Evolutionary conservation across 2,888 invertebrate genomes (phyloP).

Genomic region (Torymus texanus): DNA sequence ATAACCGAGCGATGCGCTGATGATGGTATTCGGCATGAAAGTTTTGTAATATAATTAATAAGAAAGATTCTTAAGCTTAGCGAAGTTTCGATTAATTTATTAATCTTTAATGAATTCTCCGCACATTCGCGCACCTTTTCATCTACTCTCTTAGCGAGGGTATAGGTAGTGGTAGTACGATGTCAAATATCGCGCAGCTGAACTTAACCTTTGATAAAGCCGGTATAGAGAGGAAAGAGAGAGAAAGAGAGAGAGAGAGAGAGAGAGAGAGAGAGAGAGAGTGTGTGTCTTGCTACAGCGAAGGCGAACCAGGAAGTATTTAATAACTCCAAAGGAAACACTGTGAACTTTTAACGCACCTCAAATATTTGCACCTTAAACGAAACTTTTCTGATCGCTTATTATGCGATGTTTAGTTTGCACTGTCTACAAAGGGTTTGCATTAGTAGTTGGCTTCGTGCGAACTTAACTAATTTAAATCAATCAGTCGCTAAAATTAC

Average conservation of each 20-base stretch:
- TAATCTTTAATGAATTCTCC: no score
- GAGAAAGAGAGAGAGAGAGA: no score
- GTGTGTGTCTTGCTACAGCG: not conserved
- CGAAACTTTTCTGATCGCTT: slow-evolving; percentile 9
- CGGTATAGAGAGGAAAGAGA: not conserved
- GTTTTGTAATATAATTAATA: no score
- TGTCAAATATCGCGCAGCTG: not conserved
- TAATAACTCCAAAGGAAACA: slow-evolving; percentile 23
- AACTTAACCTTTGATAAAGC: slow-evolving; percentile 21
- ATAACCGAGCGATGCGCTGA: no score
- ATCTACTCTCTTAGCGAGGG: not conserved
- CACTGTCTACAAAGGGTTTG: slow-evolving; percentile 1
- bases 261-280: no score
- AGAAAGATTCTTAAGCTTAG: no score
- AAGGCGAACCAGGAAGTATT: slow-evolving; percentile 17
- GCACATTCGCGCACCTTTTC: no score
- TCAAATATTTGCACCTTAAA: slow-evolving; percentile 35
- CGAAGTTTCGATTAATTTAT: not conserved
- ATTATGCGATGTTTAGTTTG: slow-evolving; percentile 1
- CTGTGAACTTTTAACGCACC: slow-evolving; percentile 23
- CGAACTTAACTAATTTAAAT: not conserved
- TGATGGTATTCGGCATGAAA: no score
- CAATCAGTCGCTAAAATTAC: not conserved
- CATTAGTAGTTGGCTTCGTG: not conserved
- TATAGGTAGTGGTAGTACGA: not conserved